Base-by-base conservation (phyloP, 2,113 vertebrate genomes). In the Hemichromis elongatus region DNA sequence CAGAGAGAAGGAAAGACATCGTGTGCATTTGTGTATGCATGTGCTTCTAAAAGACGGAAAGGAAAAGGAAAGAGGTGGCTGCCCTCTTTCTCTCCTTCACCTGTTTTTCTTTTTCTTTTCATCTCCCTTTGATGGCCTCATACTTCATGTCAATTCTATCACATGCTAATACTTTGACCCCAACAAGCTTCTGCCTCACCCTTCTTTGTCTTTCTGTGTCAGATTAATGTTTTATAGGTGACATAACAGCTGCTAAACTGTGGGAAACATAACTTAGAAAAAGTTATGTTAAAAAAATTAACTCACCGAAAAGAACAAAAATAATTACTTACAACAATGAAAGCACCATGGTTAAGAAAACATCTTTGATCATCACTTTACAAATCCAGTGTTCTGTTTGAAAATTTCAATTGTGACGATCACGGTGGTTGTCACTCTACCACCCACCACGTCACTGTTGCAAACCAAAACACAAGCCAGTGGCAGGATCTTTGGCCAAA, bases 1-100 rank as follows among this genome's bases (percentile, higher is more conserved):
- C 77, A 70, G 59, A 80, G 85, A 83, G 86, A 90, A 19, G 19
- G 82, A 84, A 52, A 84, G 84, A 89, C 53, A 80, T 12, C 37
- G 75, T 9, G 18, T 61, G 77, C 24, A 68, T 26, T 28, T 82
- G 30, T 68, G 40, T 75, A 77, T 24, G 81, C 55, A 50, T 47
- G 70, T 75, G 70, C 47, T 40, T 75, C 47, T 18, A 18, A 70
- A 55, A 56, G 54, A 77, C 18, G 52, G 21, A 70, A 11, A 47
- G 9, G 70, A 35, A 40, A 61, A 28, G 9, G 6, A 24, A 19
- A 55, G 30, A 77, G 63, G 47, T 63, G 75, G 77, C 33, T 3
- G 16, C 77, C 66, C 57, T 77, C 30, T 11, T 85, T 35, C 14
- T 77, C 35, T 77, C 56, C 24, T 68, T 75, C n/a, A 16, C 35